Evolutionary conservation across 1,140 invertebrate species (phyloP), one percentile per base, ranked within the genome.

Genomic region (Orussus abietinus): DNA sequence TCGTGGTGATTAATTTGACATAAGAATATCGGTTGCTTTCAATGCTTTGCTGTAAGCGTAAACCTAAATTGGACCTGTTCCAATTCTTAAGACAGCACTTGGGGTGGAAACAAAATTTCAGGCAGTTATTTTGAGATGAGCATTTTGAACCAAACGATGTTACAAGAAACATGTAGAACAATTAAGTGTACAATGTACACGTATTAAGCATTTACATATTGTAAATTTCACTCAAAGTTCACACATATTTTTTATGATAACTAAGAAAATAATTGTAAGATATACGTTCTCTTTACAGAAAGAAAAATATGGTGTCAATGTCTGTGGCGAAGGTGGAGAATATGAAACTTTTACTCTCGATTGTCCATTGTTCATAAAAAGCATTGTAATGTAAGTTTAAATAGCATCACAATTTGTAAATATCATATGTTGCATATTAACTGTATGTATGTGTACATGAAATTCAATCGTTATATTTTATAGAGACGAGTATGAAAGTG

Each of bases 241-340:
- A 30, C 22, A 21, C 25, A n/a, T 42, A 50, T 30, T 42, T 30
- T 34, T 47, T 17, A 29, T 45, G 42, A 47, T 42, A 47, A 45
- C 42, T 51, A 43, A 71, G 83, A 80, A 83, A 86, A 61, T 46
- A 49, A 49, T 54, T 43, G 47, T 54, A 39, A 43, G 3, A 21
- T 20, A n/a, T 43, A 31, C 7, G 43, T 45, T 46, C 47, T 51
- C 52, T 61, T 76, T 77, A 36, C 69, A 85, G 82, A 85, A 88
- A 64, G 84, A 88, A 72, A 93, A 96, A 72, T 99, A 93, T 76
- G 92, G 93, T 12, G 74, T 98, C 42, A 96, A 98, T 78, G 83
- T 98, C 30, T 99, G 96, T 76, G 96, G 96, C 28, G 96, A 99
- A 78, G 96, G 96, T 26, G 96, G 96, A 32, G 96, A 99, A 74